Evolutionary conservation across 2,797 vertebrate genomes (phyloP), one percentile per base, ranked within the genome.

Genomic region (Paedocypris micromegethes): DNA sequence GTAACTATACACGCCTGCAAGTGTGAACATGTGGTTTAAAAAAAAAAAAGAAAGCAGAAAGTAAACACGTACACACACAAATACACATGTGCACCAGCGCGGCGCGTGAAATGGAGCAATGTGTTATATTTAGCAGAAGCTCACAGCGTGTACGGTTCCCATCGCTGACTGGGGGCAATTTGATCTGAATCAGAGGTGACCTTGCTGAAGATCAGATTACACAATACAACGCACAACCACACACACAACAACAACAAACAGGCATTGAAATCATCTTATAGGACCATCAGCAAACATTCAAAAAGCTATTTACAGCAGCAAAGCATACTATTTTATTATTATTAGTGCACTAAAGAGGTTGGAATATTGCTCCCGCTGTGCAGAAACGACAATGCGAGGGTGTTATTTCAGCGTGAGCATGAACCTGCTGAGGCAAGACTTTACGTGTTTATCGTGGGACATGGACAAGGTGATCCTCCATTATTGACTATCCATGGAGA

Each of bases 151-250:
- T 72, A 66, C 38, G 64, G 73, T 65, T 72, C 70, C 68, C 68
- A 66, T 62, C 52, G 73, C 71, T 64, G 60, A 68, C 70, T 47
- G 58, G 59, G 68, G 62, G 75, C 52, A 70, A 73, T 77, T 56
- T 56, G 65, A 61, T 71, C 71, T 72, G 59, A 72, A 79, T 75
- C 63, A 57, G 78, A 77, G 78, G 78, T 79, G 73, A 79, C 78
- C 76, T 79, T 79, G 76, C 66, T 72, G 58, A 66, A 72, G 72
- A 77, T 77, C 76, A 70, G 56, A 74, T 77, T 72, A 72, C 76
- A 72, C 75, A 77, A 77, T 65, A 64, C 59, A 45, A 66, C 62
- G 44, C 49, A 60, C 57, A 63, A 44, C 41, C 63, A 64, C 45
- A 74, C 42, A 64, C n/a, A 60, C 66, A 60, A 37, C 64, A 63